phyloP scores from a whole-genome alignment of 2,113 vertebrate genomes.

The Pseudopodoces humilis region DNA sequence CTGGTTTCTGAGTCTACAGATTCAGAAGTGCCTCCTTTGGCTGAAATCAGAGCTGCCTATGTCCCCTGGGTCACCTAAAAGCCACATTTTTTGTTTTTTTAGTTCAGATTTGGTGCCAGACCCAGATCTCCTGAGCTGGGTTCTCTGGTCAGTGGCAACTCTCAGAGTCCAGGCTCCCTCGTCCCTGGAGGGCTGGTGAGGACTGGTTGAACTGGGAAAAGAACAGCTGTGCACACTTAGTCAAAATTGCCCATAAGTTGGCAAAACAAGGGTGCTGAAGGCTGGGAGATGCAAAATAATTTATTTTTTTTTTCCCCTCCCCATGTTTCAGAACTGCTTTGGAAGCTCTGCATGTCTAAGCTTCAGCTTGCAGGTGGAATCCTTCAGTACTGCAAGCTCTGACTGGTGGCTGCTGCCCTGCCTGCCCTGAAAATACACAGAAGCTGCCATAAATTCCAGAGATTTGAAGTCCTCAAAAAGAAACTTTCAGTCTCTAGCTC shows the following conservation, averaged over 20 bases:
- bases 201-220: neutral
- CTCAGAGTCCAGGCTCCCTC: neutral
- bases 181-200: fast-evolving
- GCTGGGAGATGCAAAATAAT: neutral
- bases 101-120: neutral
- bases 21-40: neutral
- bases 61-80: neutral
- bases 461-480: slow-evolving; percentile 43
- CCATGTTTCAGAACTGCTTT: neutral
- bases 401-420: neutral
- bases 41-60: neutral
- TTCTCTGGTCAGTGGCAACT: neutral
- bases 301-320: fast-evolving
- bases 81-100: too few relatives aligned
- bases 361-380: neutral
- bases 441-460: neutral
- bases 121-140: neutral
- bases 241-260: neutral
- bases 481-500: slow-evolving; percentile 4
- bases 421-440: neutral
- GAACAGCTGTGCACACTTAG: neutral
- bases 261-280: neutral
- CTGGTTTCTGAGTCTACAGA: neutral
- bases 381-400: neutral
- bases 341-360: neutral